Percentiles rank a stretch among this genome's conserved stretches.
phyloP scores from a whole-genome alignment of 2,797 vertebrate species.

The Microctenopoma steveboyesi region DNA sequence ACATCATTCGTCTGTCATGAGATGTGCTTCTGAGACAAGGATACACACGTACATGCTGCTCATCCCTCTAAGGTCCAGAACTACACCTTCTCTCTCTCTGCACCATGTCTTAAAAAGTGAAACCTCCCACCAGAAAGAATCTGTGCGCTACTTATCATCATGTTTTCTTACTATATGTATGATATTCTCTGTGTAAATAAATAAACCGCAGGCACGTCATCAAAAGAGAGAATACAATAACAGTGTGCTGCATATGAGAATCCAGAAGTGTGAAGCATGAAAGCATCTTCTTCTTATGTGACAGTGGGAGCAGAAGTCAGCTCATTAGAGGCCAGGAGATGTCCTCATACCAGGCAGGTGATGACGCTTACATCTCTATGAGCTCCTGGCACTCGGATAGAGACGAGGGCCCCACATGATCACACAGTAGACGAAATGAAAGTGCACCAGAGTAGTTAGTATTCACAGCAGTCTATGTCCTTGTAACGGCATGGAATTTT shows the following conservation, averaged over 20 bases:
- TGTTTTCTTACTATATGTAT: neutral
- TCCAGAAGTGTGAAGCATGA: conserved; percentile 22
- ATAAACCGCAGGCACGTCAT: conserved; percentile 41
- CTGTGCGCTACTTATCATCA: neutral
- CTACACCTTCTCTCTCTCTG: neutral
- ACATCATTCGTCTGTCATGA: no score
- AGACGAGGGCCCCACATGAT: conserved; percentile 44
- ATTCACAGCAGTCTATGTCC: conserved; percentile 73
- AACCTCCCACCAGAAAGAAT: no score
- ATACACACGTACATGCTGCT: no score
- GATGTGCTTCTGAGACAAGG: no score
- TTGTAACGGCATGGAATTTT: conserved; percentile 72
- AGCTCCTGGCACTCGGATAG: conserved; percentile 35
- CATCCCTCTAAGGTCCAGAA: neutral
- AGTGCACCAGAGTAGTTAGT: conserved; percentile 66
- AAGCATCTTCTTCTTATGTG: conserved; percentile 39
- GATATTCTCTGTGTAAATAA: conserved; percentile 38
- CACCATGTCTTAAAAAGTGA: neutral
- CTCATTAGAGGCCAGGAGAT: conserved; percentile 72
- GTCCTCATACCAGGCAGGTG: conserved; percentile 41
- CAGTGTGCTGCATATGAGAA: conserved; percentile 24
- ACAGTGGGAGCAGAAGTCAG: conserved; percentile 32
- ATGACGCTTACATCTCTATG: conserved; percentile 45
- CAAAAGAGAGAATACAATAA: conserved; percentile 37
- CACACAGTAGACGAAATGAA: conserved; percentile 65